These are phyloP conservation scores for Dryobates pubescens DNA, from an alignment of 2,797 vertebrate genomes.

Conservation along the genomic window DNA sequence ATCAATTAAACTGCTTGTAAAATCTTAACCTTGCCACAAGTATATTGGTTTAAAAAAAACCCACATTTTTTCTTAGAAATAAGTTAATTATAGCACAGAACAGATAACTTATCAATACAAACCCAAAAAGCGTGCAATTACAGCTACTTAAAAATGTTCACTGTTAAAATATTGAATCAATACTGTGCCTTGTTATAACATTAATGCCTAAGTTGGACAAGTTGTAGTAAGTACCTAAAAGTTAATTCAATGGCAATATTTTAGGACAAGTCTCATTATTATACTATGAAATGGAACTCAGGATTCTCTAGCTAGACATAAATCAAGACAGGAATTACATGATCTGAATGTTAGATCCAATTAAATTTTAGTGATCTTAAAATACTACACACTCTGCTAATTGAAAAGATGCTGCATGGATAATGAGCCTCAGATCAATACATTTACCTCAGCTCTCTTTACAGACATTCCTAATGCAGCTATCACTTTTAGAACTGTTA, in stretches of 20 bases:
- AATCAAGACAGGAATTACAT: not conserved
- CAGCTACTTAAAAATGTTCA: not conserved
- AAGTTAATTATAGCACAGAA: not conserved
- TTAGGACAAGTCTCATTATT: not conserved
- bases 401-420: not conserved
- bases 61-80: not conserved
- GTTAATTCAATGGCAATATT: not conserved
- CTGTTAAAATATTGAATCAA: not conserved
- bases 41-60: not conserved
- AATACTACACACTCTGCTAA: not conserved
- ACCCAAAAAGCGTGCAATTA: not conserved
- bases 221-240: not conserved
- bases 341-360: not conserved
- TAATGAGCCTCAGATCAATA: not conserved
- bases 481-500: not conserved
- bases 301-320: not conserved
- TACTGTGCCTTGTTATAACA: not conserved
- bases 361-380: not conserved
- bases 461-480: not conserved
- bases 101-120: not conserved
- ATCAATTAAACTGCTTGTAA: not conserved
- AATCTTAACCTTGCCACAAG: not conserved
- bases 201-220: not conserved
- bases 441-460: not conserved
- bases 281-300: not conserved